Evolutionary conservation across 92 coral and sea anemone genomes (phyloP), one percentile per base, ranked within the genome.

Genomic region (Paramuricea clavata): DNA sequence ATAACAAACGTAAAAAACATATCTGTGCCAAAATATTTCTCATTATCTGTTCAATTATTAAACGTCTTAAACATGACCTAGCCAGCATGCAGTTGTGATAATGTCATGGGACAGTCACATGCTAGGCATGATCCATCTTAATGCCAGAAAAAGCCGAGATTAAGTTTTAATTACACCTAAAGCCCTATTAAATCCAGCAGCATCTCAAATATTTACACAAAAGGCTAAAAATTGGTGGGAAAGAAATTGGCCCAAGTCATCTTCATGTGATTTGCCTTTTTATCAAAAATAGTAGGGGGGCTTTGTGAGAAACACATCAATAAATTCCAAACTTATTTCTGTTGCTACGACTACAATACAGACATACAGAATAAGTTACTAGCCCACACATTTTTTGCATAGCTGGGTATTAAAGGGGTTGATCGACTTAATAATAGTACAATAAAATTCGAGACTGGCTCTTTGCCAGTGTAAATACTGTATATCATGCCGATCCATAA

Each of bases 301-400:
- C 72, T 15, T 65, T 26, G 72, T 33, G 6, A 65, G 22, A 26
- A 0, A 65, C 35, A 27, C 22, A 30, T 31, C 6, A 28, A 65
- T 16, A 33, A 13, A 28, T 30, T 65, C 72, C 35, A 65, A 31
- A 31, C n/a, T 16, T 2, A 27, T 65, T 65, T 33, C 15, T 28
- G 72, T 65, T 33, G 72, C 72, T 31, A 65, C 12, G 72, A 33
- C 39, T 33, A 19, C 31, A 65, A 65, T 28, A 28, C 72, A 27
- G 39, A 65, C 39, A 0, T 30, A 13, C 13, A 28, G n/a, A n/a
- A n/a, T n/a, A n/a, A n/a, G 36, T 65, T 65, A 65, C 31, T 27
- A 65, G n/a, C 19, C 68, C 72, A 27, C 41, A 27, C 39, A 65
- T 65, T 27, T 26, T 27, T n/a, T 65, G 22, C 35, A 65, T 65